phyloP scores from a whole-genome alignment of 2,888 invertebrate genomes.

The Eupithecia inturbata region DNA sequence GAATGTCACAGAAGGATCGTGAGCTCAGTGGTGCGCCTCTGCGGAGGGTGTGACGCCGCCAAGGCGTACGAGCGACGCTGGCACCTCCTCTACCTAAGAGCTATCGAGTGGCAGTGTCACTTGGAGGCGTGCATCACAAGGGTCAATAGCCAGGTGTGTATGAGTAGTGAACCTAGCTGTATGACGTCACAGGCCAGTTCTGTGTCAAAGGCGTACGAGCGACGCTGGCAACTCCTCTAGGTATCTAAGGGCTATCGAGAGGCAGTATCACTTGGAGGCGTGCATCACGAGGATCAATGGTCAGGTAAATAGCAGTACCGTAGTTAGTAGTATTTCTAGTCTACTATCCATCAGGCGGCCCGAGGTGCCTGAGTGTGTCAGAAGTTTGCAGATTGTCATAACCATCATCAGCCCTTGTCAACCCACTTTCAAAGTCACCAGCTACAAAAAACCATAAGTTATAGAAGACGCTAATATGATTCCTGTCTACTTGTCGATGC shows the following conservation, averaged over 20 bases:
- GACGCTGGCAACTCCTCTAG: slow-evolving; percentile 92
- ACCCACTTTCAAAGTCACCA: not conserved
- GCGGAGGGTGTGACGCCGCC: slow-evolving; percentile 87
- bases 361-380: not conserved
- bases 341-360: not conserved
- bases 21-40: slow-evolving; percentile 89
- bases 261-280: not conserved
- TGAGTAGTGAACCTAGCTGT: not conserved
- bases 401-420: not conserved
- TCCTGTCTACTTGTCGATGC: not conserved
- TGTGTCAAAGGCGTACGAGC: slow-evolving; percentile 64
- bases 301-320: not conserved
- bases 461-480: not conserved
- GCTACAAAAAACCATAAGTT: too few relatives aligned
- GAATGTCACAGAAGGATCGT: slow-evolving; percentile 95
- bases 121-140: slow-evolving; percentile 91
- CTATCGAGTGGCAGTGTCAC: slow-evolving; percentile 96
- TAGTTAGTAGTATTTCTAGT: not conserved
- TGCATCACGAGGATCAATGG: not conserved
- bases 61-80: slow-evolving; percentile 93
- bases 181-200: not conserved
- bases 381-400: not conserved
- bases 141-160: slow-evolving; percentile 83
- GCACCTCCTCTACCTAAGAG: slow-evolving; percentile 94
- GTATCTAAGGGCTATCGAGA: not conserved